These are phyloP conservation scores for Clistopyga incitator DNA, from an alignment of 2,888 invertebrate species.

Conservation along the genomic window DNA sequence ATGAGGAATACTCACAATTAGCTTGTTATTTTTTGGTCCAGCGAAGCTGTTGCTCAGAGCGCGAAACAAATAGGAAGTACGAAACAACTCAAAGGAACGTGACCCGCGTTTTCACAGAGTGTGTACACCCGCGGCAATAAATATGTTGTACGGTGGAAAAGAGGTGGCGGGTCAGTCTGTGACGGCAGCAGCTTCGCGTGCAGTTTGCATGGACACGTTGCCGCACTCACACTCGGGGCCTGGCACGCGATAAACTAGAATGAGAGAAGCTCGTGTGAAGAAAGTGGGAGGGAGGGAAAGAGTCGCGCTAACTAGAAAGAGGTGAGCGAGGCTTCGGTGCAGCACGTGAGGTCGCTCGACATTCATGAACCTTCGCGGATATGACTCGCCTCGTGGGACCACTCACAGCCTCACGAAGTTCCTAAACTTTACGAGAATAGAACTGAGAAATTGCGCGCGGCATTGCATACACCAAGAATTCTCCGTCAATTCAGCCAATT, in stretches of 20 bases:
- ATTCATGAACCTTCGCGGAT: conserved; percentile 43
- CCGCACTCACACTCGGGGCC: conserved; percentile 28
- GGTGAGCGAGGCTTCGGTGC: neutral
- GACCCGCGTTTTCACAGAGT: neutral
- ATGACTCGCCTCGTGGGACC: conserved; percentile 22
- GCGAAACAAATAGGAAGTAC: neutral
- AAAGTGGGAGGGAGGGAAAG: conserved; percentile 11
- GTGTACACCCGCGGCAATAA: conserved; percentile 21
- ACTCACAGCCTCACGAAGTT: conserved; percentile 30
- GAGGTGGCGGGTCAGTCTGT: conserved; percentile 12
- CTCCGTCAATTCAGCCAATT: no score
- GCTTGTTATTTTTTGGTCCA: no score
- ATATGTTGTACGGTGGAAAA: conserved; percentile 9
- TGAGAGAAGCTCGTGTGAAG: conserved; percentile 39
- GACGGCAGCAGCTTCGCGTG: conserved; percentile 31
- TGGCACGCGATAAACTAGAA: conserved; percentile 50
- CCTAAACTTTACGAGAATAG: conserved; percentile 44
- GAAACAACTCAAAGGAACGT: neutral
- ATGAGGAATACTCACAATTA: no score
- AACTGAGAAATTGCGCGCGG: conserved; percentile 3
- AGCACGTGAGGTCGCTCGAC: conserved; percentile 38
- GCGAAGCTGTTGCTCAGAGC: neutral
- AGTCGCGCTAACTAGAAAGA: conserved; percentile 25
- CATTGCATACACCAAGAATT: neutral
- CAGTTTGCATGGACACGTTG: conserved; percentile 48